These are phyloP conservation scores for Drosophila lacicola DNA, from an alignment of 2,888 invertebrate genomes.

Conservation along the genomic window DNA sequence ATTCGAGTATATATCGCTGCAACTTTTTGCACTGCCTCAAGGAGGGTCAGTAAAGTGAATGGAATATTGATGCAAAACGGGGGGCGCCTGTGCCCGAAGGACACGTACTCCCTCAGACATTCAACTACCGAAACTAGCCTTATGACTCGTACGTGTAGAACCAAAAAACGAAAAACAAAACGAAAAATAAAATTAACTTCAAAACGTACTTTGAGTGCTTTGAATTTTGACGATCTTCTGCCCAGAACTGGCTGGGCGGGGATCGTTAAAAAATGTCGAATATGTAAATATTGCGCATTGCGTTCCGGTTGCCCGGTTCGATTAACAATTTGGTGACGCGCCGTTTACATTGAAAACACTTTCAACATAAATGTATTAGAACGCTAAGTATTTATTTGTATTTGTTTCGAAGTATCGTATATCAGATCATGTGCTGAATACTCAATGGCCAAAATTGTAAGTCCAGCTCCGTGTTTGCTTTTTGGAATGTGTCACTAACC, in stretches of 20 bases:
- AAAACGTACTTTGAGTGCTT: conserved; percentile 22
- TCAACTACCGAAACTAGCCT: conserved; percentile 45
- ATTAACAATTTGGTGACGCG: conserved; percentile 60
- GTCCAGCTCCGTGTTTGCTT: conserved; percentile 17
- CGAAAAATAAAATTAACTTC: conserved; percentile 5
- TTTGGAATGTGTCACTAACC: conserved; percentile 59
- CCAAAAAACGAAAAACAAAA: not conserved
- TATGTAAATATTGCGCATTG: conserved; percentile 67
- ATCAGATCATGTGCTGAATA: conserved; percentile 62
- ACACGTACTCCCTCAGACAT: conserved; percentile 37
- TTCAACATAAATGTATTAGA: conserved; percentile 17
- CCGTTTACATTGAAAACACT: conserved; percentile 49
- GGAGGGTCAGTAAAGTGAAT: conserved; percentile 2
- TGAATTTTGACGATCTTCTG: conserved; percentile 51
- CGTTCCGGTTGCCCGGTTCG: conserved; percentile 73
- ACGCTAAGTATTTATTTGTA: not conserved
- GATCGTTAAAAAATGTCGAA: conserved; percentile 44
- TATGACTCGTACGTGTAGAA: conserved; percentile 12
- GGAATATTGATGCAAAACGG: not conserved
- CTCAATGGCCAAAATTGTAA: conserved; percentile 41
- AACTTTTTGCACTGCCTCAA: conserved; percentile 7
- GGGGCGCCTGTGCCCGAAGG: conserved; percentile 25
- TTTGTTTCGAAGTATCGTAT: conserved; percentile 10
- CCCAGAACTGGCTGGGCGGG: conserved; percentile 27
- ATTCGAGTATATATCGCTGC: not conserved